Conservation (phyloP, 2,113 vertebrate species). For the Bostrychus sinensis region DNA sequence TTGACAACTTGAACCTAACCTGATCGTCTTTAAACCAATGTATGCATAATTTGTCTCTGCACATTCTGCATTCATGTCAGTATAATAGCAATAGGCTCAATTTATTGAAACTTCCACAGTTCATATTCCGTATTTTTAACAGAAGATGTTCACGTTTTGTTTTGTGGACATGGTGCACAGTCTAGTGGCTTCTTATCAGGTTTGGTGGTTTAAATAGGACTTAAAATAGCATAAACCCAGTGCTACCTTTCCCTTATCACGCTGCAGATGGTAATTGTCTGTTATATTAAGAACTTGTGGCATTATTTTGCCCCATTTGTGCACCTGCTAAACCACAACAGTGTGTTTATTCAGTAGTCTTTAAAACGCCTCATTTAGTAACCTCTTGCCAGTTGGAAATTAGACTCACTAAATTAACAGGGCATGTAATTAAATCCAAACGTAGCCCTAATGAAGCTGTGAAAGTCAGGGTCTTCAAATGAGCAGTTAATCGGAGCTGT, state of each 20-base stretch:
- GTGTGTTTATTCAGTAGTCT: neutral
- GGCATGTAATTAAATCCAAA: conserved; percentile 1
- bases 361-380: neutral
- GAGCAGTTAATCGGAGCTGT: conserved; percentile 6
- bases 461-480: neutral
- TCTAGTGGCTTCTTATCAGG: neutral
- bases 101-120: too few species aligned
- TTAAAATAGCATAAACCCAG: neutral
- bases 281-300: conserved; percentile 1
- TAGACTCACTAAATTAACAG: neutral
- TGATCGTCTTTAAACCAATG: too few species aligned
- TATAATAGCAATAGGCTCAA: too few species aligned
- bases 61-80: too few species aligned
- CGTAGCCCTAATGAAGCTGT: neutral
- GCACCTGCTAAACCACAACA: conserved; percentile 7
- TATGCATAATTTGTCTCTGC: too few species aligned
- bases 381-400: neutral
- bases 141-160: too few species aligned
- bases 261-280: conserved; percentile 1
- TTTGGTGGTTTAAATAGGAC: neutral
- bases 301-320: neutral
- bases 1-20: too few species aligned
- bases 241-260: neutral
- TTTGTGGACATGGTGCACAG: neutral
- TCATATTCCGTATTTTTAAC: too few species aligned